phyloP scores from a whole-genome alignment of 2,113 vertebrate genomes.

The Notiomystis cincta region DNA sequence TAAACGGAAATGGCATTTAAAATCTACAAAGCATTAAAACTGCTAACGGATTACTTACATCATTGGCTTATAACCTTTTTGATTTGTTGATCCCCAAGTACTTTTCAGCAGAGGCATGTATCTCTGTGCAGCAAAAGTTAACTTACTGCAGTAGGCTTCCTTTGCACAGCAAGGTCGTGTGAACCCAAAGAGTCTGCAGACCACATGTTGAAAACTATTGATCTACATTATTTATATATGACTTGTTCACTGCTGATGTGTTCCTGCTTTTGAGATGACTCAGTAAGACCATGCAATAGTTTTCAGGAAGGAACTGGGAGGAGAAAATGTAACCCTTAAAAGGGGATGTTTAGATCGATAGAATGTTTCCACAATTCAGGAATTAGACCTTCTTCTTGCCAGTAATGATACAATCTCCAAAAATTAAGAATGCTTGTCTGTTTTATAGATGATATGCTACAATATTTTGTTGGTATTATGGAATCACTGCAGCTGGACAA shows the following conservation, averaged over 20 bases:
- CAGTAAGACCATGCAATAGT: not conserved
- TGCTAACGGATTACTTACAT: slow-evolving; percentile 4
- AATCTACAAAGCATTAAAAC: slow-evolving; percentile 13
- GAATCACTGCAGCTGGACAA: not conserved
- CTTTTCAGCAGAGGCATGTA: slow-evolving; percentile 3
- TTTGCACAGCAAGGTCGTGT: not conserved
- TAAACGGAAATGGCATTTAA: not conserved
- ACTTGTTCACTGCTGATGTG: slow-evolving; percentile 17
- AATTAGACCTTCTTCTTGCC: not conserved
- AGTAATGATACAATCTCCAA: not conserved
- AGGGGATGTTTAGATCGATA: not conserved
- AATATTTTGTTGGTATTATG: not conserved
- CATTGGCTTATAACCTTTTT: slow-evolving; percentile 26
- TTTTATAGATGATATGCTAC: not conserved
- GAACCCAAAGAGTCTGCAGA: slow-evolving; percentile 37
- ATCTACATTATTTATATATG: slow-evolving; percentile 53
- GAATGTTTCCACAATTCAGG: not conserved
- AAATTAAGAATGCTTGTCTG: not conserved
- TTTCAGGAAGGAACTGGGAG: slow-evolving; percentile 9
- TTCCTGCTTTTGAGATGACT: slow-evolving; percentile 44
- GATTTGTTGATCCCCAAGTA: slow-evolving; percentile 48
- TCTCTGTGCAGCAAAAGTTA: slow-evolving; percentile 21
- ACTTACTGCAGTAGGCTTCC: slow-evolving; percentile 26
- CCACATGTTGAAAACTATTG: slow-evolving; percentile 52
- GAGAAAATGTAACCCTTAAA: not conserved